Evolutionary conservation across 2,113 vertebrate genomes (phyloP), one percentile per base, ranked within the genome.

Genomic region (Tretioscincus oriximinensis): DNA sequence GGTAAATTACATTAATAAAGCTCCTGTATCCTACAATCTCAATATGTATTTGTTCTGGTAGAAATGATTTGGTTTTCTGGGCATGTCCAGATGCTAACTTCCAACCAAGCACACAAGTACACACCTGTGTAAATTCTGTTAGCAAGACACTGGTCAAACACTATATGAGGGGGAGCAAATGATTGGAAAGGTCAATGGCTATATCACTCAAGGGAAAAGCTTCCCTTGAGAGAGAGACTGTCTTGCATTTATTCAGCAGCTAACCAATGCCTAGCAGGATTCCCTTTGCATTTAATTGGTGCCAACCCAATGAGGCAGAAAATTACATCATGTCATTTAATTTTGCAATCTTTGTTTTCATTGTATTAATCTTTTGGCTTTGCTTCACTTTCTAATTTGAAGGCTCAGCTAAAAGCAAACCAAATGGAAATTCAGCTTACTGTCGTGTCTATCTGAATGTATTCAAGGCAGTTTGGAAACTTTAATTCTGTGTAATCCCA

Each of bases 301-400:
- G 96, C 93, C 94, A 96, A 95, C 93, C 93, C 96, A 94, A 96
- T 93, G 95, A 97, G 95, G 96, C 96, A 96, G 97, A 97, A 98
- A 98, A 98, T 98, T 98, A 95, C 95, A 94, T 97, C 95, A 92
- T 98, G 96, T 97, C 97, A 96, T 97, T 97, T 97, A 96, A 97
- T 97, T 97, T 96, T 95, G 94, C 95, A 96, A 95, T 97, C 95
- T 97, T 97, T 97, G 95, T 97, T 97, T 98, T 97, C 94, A 96
- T 95, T 97, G 95, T 96, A 97, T 97, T 97, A 97, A 97, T 97
- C 96, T 97, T 94, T 96, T 95, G 94, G 95, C 95, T 97, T 97
- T 97, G 94, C 96, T 95, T 96, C 95, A 96, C 94, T 97, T 97
- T 96, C 96, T 96, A 95, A 96, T 95, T 96, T 97, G 94, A 97